Conservation (phyloP, 2,888 invertebrate genomes). For the Watsonalla binaria region DNA sequence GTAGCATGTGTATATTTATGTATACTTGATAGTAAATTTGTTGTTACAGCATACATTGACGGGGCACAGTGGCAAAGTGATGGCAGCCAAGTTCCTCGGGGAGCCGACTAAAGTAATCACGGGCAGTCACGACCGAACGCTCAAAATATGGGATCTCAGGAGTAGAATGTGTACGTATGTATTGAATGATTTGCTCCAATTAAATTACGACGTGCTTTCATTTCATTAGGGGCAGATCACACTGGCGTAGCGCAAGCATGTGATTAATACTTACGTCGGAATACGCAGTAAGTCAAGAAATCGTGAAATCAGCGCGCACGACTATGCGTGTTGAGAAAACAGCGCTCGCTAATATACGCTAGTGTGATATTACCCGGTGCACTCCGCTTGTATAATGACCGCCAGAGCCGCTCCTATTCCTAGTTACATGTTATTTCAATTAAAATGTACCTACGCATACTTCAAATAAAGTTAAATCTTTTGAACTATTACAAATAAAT, state of each 20-base stretch:
- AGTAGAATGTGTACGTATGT: slow-evolving; percentile 81
- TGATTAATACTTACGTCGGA: neutral
- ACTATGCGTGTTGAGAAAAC: slow-evolving; percentile 1
- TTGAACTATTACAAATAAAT: no score
- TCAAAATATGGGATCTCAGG: slow-evolving; percentile 99
- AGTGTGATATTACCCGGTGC: neutral
- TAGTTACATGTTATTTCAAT: neutral
- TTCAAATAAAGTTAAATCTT: neutral
- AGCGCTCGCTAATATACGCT: neutral
- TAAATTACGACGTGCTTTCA: neutral
- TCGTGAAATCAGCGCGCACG: slow-evolving; percentile 1
- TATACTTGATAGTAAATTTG: slow-evolving; percentile 4
- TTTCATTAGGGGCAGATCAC: neutral
- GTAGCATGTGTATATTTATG: slow-evolving; percentile 1
- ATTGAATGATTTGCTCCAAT: slow-evolving; percentile 2
- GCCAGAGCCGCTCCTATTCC: neutral
- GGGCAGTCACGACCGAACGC: slow-evolving; percentile 97
- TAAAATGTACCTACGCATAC: neutral
- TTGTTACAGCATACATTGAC: slow-evolving; percentile 90
- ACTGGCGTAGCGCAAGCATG: neutral
- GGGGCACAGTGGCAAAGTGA: slow-evolving; percentile 98
- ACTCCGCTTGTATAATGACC: neutral
- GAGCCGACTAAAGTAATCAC: slow-evolving; percentile 96
- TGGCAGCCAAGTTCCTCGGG: slow-evolving; percentile 97
- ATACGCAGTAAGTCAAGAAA: neutral